Percentiles rank a stretch among this genome's conserved stretches.
phyloP scores from a whole-genome alignment of 2,888 invertebrate genomes.

The Blera fallax region DNA sequence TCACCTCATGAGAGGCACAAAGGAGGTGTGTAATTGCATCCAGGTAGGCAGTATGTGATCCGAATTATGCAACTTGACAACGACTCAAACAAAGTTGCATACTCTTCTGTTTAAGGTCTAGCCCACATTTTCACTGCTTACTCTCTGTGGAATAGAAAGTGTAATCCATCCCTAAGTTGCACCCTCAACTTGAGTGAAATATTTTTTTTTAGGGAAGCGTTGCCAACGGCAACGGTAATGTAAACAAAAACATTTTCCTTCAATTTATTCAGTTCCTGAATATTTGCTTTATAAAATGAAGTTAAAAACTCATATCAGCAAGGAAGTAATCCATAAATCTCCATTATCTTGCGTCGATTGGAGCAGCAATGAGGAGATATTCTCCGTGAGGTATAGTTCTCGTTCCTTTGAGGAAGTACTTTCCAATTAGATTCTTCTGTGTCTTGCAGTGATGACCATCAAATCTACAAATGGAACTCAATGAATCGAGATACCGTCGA shows the following conservation, averaged over 20 bases:
- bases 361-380: constrained; percentile 96
- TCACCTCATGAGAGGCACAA: too few relatives aligned
- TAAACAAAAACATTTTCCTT: constrained; percentile 25
- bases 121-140: too few relatives aligned
- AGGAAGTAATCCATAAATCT: constrained; percentile 87
- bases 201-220: background rate
- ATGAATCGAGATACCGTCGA: constrained; percentile 89
- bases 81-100: too few relatives aligned
- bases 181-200: background rate
- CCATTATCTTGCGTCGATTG: constrained; percentile 96
- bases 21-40: too few relatives aligned
- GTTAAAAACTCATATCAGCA: constrained; percentile 90
- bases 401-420: too few relatives aligned
- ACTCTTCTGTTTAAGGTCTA: too few relatives aligned
- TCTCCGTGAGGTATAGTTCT: constrained; percentile 90
- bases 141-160: too few relatives aligned
- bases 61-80: too few relatives aligned
- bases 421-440: background rate
- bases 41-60: too few relatives aligned
- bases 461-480: constrained; percentile 94
- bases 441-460: constrained; percentile 92
- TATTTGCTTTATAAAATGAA: constrained; percentile 84
- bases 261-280: constrained; percentile 19
- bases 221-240: constrained; percentile 27
- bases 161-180: background rate